phyloP scores from a whole-genome alignment of 2,888 invertebrate genomes.

The Dicranocentrus wangi region DNA sequence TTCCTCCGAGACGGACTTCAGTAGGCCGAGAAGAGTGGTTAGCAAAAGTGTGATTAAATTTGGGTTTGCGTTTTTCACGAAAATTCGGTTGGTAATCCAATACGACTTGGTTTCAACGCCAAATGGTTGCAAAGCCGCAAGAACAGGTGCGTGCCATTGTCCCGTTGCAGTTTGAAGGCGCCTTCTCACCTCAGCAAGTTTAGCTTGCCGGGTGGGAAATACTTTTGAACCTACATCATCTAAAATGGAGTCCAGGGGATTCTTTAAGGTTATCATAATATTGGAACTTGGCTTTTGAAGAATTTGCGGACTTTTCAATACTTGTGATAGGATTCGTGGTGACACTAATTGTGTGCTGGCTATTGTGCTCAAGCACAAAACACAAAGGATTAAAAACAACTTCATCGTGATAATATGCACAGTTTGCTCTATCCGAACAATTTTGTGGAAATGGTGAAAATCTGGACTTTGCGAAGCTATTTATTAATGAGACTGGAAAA shows the following conservation, averaged over 20 bases:
- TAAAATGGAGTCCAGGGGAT: conserved; percentile 27
- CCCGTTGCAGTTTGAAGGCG: neutral
- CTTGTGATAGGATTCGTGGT: no score
- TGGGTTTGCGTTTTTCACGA: conserved; percentile 33
- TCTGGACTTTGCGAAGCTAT: no score
- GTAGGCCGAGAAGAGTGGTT: neutral
- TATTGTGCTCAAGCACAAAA: no score
- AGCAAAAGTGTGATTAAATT: neutral
- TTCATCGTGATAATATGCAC: no score
- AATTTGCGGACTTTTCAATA: neutral
- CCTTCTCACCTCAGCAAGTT: neutral
- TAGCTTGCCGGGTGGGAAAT: neutral
- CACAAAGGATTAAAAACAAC: no score
- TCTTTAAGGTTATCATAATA: conserved; percentile 36
- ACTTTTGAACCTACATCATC: neutral
- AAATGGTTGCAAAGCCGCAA: conserved; percentile 11
- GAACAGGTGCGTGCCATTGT: conserved; percentile 6
- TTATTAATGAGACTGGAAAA: no score
- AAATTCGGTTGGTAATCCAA: conserved; percentile 48
- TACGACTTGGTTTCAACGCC: conserved; percentile 21
- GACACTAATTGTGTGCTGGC: no score
- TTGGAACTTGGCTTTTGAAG: conserved; percentile 11
- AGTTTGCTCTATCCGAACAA: no score
- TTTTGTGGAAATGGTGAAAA: no score
- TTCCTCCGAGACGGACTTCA: neutral